Conservation (phyloP, 1,140 invertebrate genomes). For the Tetramorium parvispinum region DNA sequence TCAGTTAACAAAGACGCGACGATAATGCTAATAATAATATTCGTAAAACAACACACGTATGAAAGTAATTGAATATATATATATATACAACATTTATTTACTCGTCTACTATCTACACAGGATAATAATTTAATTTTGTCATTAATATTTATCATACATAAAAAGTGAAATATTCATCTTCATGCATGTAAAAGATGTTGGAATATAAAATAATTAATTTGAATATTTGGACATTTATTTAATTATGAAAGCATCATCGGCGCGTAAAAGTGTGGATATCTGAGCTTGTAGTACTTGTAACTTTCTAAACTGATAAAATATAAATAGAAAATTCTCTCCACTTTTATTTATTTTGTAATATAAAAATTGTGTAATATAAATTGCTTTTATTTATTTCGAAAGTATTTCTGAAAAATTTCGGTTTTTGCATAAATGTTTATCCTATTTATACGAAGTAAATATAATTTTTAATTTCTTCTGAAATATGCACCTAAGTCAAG, state of each 20-base stretch:
- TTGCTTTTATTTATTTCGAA: background rate
- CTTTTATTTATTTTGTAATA: background rate
- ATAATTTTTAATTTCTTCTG: background rate
- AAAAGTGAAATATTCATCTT: background rate
- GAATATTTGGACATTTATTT: constrained; percentile 8
- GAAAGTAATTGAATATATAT: background rate
- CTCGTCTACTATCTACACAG: background rate
- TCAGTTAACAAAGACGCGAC: background rate
- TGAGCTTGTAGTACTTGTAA: background rate
- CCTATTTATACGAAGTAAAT: background rate
- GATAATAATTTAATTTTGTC: constrained; percentile 28
- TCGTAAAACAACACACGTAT: background rate
- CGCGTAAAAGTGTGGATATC: background rate
- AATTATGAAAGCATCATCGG: background rate
- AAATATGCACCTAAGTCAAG: background rate
- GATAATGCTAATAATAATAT: constrained; percentile 9
- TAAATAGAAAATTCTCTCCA: background rate
- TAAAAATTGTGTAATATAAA: background rate
- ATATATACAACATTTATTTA: background rate
- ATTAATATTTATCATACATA: background rate
- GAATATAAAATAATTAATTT: background rate
- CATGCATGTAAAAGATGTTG: background rate
- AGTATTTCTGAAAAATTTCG: background rate
- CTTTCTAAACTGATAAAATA: background rate
- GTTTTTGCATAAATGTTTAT: background rate